Evolutionary conservation across 2,113 vertebrate species (phyloP), one percentile per base, ranked within the genome.

Genomic region (Engystomops pustulosus): DNA sequence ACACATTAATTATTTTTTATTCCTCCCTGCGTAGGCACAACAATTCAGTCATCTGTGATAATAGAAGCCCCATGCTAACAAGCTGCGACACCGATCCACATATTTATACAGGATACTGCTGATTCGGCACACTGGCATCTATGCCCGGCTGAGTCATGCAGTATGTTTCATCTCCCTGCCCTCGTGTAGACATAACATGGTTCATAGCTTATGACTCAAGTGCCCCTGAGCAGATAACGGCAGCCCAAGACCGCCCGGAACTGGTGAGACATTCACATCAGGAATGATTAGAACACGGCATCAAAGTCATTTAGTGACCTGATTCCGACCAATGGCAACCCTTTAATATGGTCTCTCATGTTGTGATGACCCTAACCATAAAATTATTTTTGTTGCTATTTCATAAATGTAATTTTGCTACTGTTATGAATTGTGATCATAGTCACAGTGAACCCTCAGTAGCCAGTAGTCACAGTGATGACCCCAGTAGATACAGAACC

Each of bases 31-130:
- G 53, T 60, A 62, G 30, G 34, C 32, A 80, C 10, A 80, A 80
- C 78, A 67, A 70, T 49, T 23, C 62, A 81, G 62, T 81, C 65
- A 71, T 71, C 30, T 71, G 41, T 76, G 86, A 86, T 38, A 87
- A 67, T 67, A 17, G 32, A 67, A 20, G 32, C 32, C 30, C 62
- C 18, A 67, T 34, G 23, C 68, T 85, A 86, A 81, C 0, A 83
- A 85, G 77, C 85, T 79, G 27, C 58, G 62, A 83, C 83, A 90
- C 86, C 90, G 91, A 89, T 89, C 91, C 87, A 88, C 86, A 85
- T 87, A 86, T 88, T 82, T 88, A 90, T 87, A 86, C 0, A 71
- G 47, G 58, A 84, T 77, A 79, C 72, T 23, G 84, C 87, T 86
- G 89, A 91, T 87, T 88, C 82, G 71, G 88, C 89, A 89, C 78